Conservation (phyloP, 1,140 invertebrate genomes). For the Hypsibius dujardini region DNA sequence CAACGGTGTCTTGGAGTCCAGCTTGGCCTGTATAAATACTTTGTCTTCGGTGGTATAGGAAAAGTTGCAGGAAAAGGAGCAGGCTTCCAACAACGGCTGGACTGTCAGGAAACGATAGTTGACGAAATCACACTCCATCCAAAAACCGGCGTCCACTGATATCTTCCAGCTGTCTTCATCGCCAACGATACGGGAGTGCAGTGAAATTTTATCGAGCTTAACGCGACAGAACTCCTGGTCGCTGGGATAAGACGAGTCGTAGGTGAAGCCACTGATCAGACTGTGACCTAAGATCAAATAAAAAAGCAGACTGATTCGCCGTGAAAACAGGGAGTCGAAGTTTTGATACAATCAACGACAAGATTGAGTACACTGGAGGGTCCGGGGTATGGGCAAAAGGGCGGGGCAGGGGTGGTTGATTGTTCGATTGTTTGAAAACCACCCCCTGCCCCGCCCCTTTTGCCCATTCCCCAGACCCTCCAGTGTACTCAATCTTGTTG, state of each 20-base stretch:
- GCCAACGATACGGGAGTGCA: not conserved
- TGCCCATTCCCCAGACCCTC: too few species aligned
- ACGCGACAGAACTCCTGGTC: conserved; percentile 11
- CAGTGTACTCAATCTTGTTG: too few species aligned
- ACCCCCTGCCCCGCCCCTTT: too few species aligned
- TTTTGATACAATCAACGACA: too few species aligned
- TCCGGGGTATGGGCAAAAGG: too few species aligned
- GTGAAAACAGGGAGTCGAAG: too few species aligned
- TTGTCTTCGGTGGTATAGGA: conserved; percentile 22
- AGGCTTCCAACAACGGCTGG: conserved; percentile 37
- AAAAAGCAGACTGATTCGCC: too few species aligned
- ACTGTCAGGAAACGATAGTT: conserved; percentile 42
- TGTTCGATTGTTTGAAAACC: too few species aligned
- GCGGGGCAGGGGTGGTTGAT: too few species aligned
- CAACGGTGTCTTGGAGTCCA: conserved; percentile 29
- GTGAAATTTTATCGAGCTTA: not conserved
- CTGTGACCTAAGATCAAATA: conserved; percentile 12
- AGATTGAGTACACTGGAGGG: too few species aligned
- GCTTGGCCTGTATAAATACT: conserved; percentile 26
- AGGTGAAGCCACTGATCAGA: conserved; percentile 2
- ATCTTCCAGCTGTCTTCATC: not conserved
- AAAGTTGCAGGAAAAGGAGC: conserved; percentile 18
- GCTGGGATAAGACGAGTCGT: conserved; percentile 5
- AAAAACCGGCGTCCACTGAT: conserved; percentile 7
- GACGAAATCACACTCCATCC: conserved; percentile 33